These are phyloP conservation scores for Ceriagrion tenellum DNA, from an alignment of 2,888 invertebrate species.

Conservation along the genomic window DNA sequence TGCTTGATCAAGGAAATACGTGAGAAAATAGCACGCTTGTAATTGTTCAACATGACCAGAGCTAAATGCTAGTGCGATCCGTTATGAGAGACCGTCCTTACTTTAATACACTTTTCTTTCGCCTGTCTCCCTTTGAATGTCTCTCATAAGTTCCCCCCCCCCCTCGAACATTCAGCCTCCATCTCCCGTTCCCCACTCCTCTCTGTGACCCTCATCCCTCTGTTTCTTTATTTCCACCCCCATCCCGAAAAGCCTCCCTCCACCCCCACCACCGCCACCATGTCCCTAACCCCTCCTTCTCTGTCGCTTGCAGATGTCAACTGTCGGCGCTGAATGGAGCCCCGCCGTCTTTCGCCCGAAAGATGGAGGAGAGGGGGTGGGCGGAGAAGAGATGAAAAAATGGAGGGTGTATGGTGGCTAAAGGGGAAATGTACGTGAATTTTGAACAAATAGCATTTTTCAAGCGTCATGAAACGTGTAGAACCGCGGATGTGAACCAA, in stretches of 20 bases:
- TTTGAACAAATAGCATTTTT: background rate
- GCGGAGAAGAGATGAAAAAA: too few relatives aligned
- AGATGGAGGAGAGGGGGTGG: too few relatives aligned
- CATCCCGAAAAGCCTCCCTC: background rate
- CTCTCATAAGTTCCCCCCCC: background rate
- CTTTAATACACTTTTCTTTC: too few relatives aligned
- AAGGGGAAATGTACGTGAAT: background rate
- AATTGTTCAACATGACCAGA: too few relatives aligned
- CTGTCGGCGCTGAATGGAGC: background rate
- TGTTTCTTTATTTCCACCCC: background rate
- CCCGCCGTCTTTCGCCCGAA: background rate
- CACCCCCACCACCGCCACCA: background rate
- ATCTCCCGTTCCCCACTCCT: background rate
- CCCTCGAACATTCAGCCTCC: background rate
- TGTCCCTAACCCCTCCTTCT: background rate
- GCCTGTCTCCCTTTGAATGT: too few relatives aligned
- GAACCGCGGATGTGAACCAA: too few relatives aligned
- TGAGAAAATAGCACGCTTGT: too few relatives aligned
- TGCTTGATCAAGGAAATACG: too few relatives aligned
- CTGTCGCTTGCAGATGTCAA: conserved; percentile 23
- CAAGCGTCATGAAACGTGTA: conserved; percentile 18
- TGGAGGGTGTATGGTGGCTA: background rate
- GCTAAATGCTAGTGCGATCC: too few relatives aligned
- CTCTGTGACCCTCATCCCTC: background rate
- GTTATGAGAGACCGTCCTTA: too few relatives aligned